Conservation (phyloP, 2,113 vertebrate species). For the Cephalopterus ornatus region DNA sequence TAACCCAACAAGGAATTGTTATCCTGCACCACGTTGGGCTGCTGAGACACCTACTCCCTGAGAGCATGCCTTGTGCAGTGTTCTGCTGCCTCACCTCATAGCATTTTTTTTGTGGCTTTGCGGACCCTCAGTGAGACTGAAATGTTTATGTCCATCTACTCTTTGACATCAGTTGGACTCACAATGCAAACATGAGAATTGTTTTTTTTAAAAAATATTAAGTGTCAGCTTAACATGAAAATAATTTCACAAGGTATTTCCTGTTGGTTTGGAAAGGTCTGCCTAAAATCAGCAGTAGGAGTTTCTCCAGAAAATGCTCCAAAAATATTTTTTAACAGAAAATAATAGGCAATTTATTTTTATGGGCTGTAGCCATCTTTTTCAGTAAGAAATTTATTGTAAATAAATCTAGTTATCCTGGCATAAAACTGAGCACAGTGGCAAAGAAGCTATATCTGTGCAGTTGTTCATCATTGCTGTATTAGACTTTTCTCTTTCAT, state of each 20-base stretch:
- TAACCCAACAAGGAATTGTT: background rate
- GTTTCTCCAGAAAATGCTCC: background rate
- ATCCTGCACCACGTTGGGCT: rapidly evolving
- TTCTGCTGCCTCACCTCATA: background rate
- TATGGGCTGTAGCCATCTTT: background rate
- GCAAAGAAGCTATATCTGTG: background rate
- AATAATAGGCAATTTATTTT: background rate
- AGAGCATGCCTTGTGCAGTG: background rate
- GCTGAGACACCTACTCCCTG: background rate
- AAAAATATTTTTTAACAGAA: background rate
- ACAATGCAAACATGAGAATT: background rate
- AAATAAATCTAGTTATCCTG: background rate
- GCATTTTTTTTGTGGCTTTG: background rate
- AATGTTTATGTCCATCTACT: background rate
- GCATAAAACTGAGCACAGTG: background rate
- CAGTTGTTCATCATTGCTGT: background rate
- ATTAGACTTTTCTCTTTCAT: background rate
- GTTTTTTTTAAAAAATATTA: background rate
- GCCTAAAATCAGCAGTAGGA: background rate
- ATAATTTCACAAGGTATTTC: background rate
- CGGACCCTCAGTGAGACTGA: background rate
- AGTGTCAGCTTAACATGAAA: background rate
- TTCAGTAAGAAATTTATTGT: background rate
- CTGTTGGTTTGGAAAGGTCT: background rate
- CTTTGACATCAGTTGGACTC: background rate